phyloP scores from a whole-genome alignment of 2,888 invertebrate species.

The Aphidoletes aphidimyza region DNA sequence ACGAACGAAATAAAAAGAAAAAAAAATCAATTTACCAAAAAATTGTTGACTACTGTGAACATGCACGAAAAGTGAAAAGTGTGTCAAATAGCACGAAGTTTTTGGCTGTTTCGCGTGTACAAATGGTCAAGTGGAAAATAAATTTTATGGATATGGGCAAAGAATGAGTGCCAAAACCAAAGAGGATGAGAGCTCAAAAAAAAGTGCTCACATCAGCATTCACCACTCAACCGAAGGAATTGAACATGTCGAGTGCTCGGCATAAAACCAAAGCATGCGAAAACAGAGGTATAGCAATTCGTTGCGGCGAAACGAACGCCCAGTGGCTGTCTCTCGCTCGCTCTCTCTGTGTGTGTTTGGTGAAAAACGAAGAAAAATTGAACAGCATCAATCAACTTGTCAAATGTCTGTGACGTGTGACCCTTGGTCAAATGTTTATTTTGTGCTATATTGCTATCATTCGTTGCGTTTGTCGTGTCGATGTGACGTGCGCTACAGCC shows the following conservation, averaged over 20 bases:
- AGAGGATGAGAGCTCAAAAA: too few relatives aligned
- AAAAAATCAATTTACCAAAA: constrained; percentile 38
- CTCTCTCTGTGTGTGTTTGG: too few relatives aligned
- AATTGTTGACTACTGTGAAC: background rate
- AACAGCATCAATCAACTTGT: constrained; percentile 52
- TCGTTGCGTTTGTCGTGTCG: background rate
- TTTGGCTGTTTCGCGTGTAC: constrained; percentile 29
- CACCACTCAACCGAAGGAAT: constrained; percentile 16
- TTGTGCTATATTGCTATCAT: background rate
- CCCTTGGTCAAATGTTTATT: constrained; percentile 53
- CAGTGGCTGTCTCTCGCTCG: too few relatives aligned
- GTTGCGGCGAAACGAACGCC: too few relatives aligned
- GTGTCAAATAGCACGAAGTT: constrained; percentile 29
- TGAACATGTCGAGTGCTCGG: background rate
- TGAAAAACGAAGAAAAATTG: constrained; percentile 18
- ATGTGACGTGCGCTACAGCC: constrained; percentile 28
- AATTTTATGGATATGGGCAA: constrained; percentile 37
- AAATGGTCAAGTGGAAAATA: constrained; percentile 34
- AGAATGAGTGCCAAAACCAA: constrained; percentile 28
- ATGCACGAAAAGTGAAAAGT: constrained; percentile 32
- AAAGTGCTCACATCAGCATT: constrained; percentile 39
- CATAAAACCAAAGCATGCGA: background rate
- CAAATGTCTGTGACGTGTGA: constrained; percentile 54
- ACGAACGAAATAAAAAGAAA: background rate
- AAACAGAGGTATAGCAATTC: background rate